Percentiles rank a stretch among this genome's conserved stretches.
Evolutionary conservation across 1,140 invertebrate genomes (phyloP).

Genomic region (Bradynema listronoti): DNA sequence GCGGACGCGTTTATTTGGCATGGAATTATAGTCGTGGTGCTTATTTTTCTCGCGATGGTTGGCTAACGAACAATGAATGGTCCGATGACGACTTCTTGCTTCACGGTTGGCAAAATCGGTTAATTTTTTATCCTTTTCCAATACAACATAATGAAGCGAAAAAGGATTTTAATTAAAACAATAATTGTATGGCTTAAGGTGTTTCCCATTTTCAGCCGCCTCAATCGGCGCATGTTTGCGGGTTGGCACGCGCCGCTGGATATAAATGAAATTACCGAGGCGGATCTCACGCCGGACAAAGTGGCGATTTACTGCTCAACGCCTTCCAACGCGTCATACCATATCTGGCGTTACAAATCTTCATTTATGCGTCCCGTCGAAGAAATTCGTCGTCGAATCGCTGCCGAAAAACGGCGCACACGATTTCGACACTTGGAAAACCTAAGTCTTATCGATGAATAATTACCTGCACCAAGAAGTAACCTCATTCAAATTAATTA

Average conservation of each 20-base stretch:
- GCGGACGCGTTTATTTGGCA: neutral
- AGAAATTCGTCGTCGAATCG: too few species aligned
- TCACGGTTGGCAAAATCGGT: conserved; percentile 21
- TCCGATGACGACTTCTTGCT: conserved; percentile 18
- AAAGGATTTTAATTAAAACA: neutral
- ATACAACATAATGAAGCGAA: neutral
- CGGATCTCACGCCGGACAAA: neutral
- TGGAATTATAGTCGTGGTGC: neutral
- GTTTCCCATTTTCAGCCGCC: neutral
- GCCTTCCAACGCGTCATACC: neutral
- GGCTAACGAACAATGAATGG: conserved; percentile 25
- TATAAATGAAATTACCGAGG: neutral
- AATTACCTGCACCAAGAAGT: too few species aligned
- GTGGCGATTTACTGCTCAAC: neutral
- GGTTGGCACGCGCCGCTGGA: neutral
- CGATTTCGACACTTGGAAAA: too few species aligned
- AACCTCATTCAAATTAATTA: too few species aligned
- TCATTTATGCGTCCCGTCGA: too few species aligned
- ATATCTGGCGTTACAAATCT: neutral
- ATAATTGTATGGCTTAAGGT: neutral
- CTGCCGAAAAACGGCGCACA: too few species aligned
- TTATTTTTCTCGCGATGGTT: conserved; percentile 33
- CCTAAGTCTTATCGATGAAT: too few species aligned
- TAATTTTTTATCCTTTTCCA: neutral
- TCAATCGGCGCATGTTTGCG: neutral